These are phyloP conservation scores for Ennomos quercinarius DNA, from an alignment of 2,888 invertebrate genomes.

Conservation along the genomic window DNA sequence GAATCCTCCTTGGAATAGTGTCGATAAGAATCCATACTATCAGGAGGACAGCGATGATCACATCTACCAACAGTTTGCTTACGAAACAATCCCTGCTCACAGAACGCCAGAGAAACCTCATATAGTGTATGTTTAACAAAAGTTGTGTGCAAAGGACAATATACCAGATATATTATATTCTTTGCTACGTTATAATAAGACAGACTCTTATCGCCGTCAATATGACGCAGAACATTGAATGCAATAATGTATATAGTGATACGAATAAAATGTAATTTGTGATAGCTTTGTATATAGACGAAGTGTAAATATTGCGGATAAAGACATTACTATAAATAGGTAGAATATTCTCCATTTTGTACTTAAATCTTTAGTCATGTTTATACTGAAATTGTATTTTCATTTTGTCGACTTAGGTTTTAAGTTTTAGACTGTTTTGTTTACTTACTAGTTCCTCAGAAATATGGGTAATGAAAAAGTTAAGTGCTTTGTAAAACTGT, in stretches of 20 bases:
- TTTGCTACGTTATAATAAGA: conserved; percentile 65
- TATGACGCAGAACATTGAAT: conserved; percentile 66
- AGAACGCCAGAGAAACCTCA: conserved; percentile 85
- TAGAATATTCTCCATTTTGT: conserved; percentile 73
- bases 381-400: conserved; percentile 49
- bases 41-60: conserved; percentile 82
- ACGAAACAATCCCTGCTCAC: conserved; percentile 82
- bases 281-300: conserved; percentile 83
- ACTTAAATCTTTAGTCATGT: conserved; percentile 77
- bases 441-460: conserved; percentile 70
- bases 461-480: conserved; percentile 66
- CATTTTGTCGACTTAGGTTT: conserved; percentile 52
- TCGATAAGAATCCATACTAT: conserved; percentile 79
- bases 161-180: conserved; percentile 61
- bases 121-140: conserved; percentile 86
- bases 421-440: conserved; percentile 61
- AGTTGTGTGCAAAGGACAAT: conserved; percentile 74
- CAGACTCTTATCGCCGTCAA: conserved; percentile 62
- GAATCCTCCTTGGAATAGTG: conserved; percentile 82
- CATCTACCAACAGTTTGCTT: conserved; percentile 83
- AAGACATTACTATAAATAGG: conserved; percentile 64
- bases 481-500: conserved; percentile 66
- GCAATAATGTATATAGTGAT: conserved; percentile 85
- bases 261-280: conserved; percentile 82
- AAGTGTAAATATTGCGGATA: conserved; percentile 78